A percentile compares a stretch with the other conserved stretches of the same genome.
phyloP scores from a whole-genome alignment of 2,797 vertebrate genomes.

The Ceryle rudis region DNA sequence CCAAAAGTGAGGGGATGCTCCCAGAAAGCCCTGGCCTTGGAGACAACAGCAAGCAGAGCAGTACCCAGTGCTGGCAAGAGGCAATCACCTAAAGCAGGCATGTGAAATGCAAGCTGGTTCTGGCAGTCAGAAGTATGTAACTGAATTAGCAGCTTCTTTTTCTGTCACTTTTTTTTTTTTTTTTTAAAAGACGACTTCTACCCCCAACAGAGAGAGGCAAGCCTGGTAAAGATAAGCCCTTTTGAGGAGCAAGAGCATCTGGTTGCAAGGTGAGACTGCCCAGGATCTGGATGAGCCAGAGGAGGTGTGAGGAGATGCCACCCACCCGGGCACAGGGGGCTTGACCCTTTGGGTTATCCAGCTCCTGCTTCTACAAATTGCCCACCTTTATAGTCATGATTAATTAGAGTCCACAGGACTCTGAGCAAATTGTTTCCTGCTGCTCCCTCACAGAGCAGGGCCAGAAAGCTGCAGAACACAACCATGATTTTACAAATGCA shows the following conservation, averaged over 20 bases:
- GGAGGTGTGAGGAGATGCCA: not conserved
- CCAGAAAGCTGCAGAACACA: not conserved
- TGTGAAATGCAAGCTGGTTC: not conserved
- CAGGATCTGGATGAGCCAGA: not conserved
- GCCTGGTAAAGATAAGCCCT: not conserved
- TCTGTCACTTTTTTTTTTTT: not conserved
- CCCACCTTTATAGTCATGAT: fast-evolving
- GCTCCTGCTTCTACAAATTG: not conserved
- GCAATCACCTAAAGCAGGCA: not conserved
- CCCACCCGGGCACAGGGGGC: fast-evolving
- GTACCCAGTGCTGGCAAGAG: not conserved
- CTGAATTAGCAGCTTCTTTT: not conserved
- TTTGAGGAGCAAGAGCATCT: not conserved
- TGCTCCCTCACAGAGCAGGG: not conserved
- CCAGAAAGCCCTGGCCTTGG: fast-evolving
- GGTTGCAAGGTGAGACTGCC: not conserved
- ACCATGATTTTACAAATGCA: fast-evolving
- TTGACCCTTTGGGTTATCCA: not conserved
- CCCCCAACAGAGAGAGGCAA: not conserved
- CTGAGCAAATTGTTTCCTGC: not conserved
- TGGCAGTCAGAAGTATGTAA: not conserved
- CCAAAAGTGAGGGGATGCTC: not conserved
- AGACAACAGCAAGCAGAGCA: not conserved
- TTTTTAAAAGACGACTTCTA: not conserved
- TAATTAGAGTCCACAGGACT: not conserved